phyloP scores from a whole-genome alignment of 92 coral and sea anemone species.

The Phenganax stokvisi region DNA sequence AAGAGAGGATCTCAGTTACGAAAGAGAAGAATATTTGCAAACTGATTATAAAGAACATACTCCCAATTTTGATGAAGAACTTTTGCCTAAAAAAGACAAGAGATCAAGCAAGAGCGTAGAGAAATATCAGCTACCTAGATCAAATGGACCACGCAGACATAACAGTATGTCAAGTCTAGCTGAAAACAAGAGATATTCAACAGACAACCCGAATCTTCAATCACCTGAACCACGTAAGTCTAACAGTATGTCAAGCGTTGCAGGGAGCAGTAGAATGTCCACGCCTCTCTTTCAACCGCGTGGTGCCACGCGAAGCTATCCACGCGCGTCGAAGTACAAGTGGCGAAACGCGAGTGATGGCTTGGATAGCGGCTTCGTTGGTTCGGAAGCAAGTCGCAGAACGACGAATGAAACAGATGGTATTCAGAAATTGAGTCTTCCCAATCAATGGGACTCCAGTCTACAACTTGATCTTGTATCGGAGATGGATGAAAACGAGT shows the following conservation, averaged over 20 bases:
- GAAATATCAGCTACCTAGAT: too few relatives aligned
- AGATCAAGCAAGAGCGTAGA: not conserved
- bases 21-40: too few relatives aligned
- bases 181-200: not conserved
- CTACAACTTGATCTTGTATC: slow-evolving; percentile 30
- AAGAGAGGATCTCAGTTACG: too few relatives aligned
- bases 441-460: slow-evolving; percentile 33
- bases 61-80: not conserved
- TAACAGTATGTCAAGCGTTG: slow-evolving; percentile 68
- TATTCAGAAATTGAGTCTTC: slow-evolving; percentile 12
- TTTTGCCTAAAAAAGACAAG: not conserved
- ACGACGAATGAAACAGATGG: slow-evolving; percentile 69
- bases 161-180: too few relatives aligned
- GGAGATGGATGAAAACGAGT: slow-evolving; percentile 35
- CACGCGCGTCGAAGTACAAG: slow-evolving; percentile 40
- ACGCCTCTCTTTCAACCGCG: slow-evolving; percentile 84
- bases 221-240: not conserved
- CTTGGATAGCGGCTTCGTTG: slow-evolving; percentile 94
- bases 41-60: not conserved
- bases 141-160: too few relatives aligned
- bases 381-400: slow-evolving; percentile 92
- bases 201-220: not conserved
- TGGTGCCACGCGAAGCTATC: slow-evolving; percentile 74
- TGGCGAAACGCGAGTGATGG: slow-evolving; percentile 40
- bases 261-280: slow-evolving; percentile 84